Evolutionary conservation across 2,888 invertebrate genomes (phyloP), one percentile per base, ranked within the genome.

Genomic region (Eurois occulta): DNA sequence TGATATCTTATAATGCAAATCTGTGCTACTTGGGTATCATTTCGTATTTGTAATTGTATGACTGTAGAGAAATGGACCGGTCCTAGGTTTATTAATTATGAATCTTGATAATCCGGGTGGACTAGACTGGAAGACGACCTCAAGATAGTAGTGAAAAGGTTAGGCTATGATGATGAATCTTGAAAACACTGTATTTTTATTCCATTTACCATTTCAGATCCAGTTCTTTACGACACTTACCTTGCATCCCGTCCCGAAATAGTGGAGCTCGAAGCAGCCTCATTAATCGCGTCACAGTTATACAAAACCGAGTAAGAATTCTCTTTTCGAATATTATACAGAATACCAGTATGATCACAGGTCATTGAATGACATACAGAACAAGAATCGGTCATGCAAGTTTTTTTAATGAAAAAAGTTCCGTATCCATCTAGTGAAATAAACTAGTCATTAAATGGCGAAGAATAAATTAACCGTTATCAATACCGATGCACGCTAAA

Each of bases 221-320:
- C 97, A 3, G 94, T 92, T 58, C 89, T 95, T 48, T 98, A 97
- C 89, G 91, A 94, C 43, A 97, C 97, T 0, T 98, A 97, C 90
- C 93, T 98, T 24, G 92, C 94, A 46, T 96, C 97, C 0, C 95
- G 98, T 41, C 98, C 98, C 0, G 93, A 96, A n/a, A 91, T 94
- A 77, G 97, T 98, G 97, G 98, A 98, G 94, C 83, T 97, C 0
- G 94, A 96, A 69, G 98, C 97, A 0, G 97, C 97, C n/a, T 92
- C 96, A 80, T 89, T 97, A 75, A 95, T 98, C 58, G 94, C 97
- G n/a, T 93, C 96, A 55, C 92, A 97, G 71, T 95, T 97, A 78
- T 88, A 93, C 84, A 93, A 95, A 88, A 96, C 96, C 72, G 96
- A 96, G 97, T 97, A 94, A 88, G 91, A 71, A 35, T 70, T 69